Evolutionary conservation across 2,888 invertebrate genomes (phyloP), one percentile per base, ranked within the genome.

Genomic region (Eilema sororculum): DNA sequence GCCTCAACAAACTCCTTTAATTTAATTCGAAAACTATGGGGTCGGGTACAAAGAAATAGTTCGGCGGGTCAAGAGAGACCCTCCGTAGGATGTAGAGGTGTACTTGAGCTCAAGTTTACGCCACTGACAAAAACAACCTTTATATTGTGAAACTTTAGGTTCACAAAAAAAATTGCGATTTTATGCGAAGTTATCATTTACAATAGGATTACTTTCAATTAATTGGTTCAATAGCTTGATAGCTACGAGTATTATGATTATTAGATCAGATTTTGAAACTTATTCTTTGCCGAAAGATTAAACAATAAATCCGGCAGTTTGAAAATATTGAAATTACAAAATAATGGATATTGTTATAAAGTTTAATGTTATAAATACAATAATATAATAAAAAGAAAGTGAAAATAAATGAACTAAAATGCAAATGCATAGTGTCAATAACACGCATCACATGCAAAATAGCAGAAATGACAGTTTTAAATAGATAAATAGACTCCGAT

Each of bases 11-110:
- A 86, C 82, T 83, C 77, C 81, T 86, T 84, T 86, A 90, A 91
- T 88, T 90, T 90, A 90, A 91, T 92, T 91, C 89, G 87, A 87
- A 90, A 93, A 91, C 91, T 92, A 91, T 90, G 88, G 87, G 89
- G 87, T 82, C 76, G 81, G 80, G 85, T 79, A 87, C 90, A 91
- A 92, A 91, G 91, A 93, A 93, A 93, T 93, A 91, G 91, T 94
- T 93, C 70, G 71, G 78, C 71, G 74, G 85, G 83, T 83, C 77
- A 74, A 69, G 75, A 79, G 80, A 76, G 77, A 80, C 78, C 82
- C 83, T 72, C 76, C 69, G 71, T 66, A 79, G 73, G 77, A 76
- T 72, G 64, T 64, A 65, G 72, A 80, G 72, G 73, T 79, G 37
- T 73, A 73, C 72, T 67, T 70, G 41, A 30, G 64, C 61, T 58